Conservation (phyloP, 1,140 invertebrate species). For the Trichomalopsis sarcophagae region DNA sequence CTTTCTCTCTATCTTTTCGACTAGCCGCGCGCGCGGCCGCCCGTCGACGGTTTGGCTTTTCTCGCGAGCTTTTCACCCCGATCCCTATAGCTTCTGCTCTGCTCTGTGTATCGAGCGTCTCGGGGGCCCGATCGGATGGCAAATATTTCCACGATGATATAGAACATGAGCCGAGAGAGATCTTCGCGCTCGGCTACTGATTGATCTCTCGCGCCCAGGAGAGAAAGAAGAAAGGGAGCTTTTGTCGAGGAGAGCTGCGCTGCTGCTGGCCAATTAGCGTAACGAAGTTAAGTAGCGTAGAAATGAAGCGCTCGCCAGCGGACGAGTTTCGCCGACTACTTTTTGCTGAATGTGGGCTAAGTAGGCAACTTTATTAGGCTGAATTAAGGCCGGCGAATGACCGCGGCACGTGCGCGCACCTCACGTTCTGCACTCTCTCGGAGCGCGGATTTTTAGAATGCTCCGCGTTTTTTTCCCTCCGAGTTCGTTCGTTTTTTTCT, state of each 20-base stretch:
- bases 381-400: background rate
- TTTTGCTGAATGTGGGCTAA: conserved; percentile 3
- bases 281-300: background rate
- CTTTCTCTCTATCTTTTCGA: background rate
- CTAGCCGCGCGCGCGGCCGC: background rate
- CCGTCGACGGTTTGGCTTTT: conserved; percentile 5
- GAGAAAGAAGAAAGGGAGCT: background rate
- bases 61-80: background rate
- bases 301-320: background rate
- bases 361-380: conserved; percentile 1
- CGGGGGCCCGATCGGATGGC: background rate
- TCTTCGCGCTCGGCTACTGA: background rate
- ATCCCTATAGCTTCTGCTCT: background rate
- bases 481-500: background rate
- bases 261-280: background rate
- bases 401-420: background rate
- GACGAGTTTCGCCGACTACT: background rate
- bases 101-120: background rate
- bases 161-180: background rate
- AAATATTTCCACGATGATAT: conserved; percentile 32
- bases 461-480: background rate
- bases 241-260: background rate
- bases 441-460: background rate
- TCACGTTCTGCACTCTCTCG: background rate
- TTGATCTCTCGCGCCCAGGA: background rate